A percentile compares a stretch with the other conserved stretches of the same genome.
phyloP scores from a whole-genome alignment of 2,113 vertebrate species.

The Protobothrops mucrosquamatus region DNA sequence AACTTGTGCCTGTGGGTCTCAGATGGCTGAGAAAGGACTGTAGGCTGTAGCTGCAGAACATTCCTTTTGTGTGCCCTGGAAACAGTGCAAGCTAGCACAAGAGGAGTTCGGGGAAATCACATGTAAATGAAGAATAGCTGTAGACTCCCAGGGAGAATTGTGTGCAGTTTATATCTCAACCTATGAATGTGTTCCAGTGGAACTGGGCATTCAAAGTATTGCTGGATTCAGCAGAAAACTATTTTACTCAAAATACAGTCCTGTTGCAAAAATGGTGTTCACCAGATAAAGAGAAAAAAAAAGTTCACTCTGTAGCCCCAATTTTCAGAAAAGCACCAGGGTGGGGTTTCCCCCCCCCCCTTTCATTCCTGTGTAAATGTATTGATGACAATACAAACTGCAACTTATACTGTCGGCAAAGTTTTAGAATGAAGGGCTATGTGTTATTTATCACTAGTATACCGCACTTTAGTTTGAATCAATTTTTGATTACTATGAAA shows the following conservation, averaged over 20 bases:
- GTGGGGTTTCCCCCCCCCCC: not conserved
- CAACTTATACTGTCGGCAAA: not conserved
- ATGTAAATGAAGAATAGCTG: slow-evolving; percentile 71
- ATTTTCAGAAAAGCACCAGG: not conserved
- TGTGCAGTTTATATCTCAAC: slow-evolving; percentile 74
- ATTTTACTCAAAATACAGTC: not conserved
- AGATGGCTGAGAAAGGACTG: slow-evolving; percentile 72
- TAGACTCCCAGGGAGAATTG: slow-evolving; percentile 68
- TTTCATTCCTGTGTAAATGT: not conserved
- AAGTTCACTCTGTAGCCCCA: not conserved
- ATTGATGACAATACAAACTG: not conserved
- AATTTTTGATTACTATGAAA: not conserved
- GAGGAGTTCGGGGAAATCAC: slow-evolving; percentile 69
- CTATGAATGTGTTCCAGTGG: slow-evolving; percentile 53
- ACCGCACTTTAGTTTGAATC: not conserved
- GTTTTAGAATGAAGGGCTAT: not conserved
- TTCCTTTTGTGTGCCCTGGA: slow-evolving; percentile 73
- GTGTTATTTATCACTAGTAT: not conserved
- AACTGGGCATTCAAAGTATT: slow-evolving; percentile 26
- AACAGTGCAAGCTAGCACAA: slow-evolving; percentile 64
- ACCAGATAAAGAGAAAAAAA: not conserved
- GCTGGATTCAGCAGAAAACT: slow-evolving; percentile 34
- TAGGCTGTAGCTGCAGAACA: slow-evolving; percentile 71
- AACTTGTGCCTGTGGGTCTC: slow-evolving; percentile 62
- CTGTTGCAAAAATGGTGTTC: not conserved